Evolutionary conservation across 2,888 invertebrate genomes (phyloP), one percentile per base, ranked within the genome.

Genomic region (Ectemnius cavifrons): DNA sequence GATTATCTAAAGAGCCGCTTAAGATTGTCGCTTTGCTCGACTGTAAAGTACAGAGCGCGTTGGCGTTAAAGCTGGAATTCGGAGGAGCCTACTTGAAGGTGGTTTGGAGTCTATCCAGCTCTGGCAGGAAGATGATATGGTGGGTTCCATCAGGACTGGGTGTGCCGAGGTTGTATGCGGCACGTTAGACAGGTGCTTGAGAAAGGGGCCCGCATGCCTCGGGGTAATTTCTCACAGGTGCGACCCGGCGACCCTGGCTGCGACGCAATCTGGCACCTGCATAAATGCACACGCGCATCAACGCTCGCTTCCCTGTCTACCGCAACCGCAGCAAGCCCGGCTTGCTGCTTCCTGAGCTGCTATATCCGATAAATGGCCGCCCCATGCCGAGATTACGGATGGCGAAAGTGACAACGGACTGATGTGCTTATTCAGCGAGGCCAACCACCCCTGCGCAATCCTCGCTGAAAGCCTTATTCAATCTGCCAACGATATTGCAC

Each of bases 191-290:
- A 69, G 71, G 71, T 67, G 67, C 74, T 73, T n/a, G 80, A 74
- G 73, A 14, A 65, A 52, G 68, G 75, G 62, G 63, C 5, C 74
- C 79, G 84, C 85, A 82, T 86, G 84, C 84, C 81, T 73, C 45
- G 56, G 67, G 78, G 82, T 84, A 86, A 87, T 88, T 85, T 84
- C 84, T 86, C 85, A 85, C 82, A 79, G 79, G 79, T 77, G 81
- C 72, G 74, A 70, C 77, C 62, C 75, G 75, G 66, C 77, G 77
- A 70, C 62, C 67, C 75, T 57, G 73, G 14, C 74, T 60, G 49
- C 75, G 68, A 78, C 81, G 75, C 78, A 83, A 84, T 81, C 84
- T 80, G 84, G 75, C 81, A 83, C 79, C 79, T 79, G 78, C 77
- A 70, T 67, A 68, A 70, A 74, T 62, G 61, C 73, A 49, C 57